A percentile compares a stretch with the other conserved stretches of the same genome.
phyloP scores from a whole-genome alignment of 1,140 invertebrate species.

The Helicoverpa armigera region DNA sequence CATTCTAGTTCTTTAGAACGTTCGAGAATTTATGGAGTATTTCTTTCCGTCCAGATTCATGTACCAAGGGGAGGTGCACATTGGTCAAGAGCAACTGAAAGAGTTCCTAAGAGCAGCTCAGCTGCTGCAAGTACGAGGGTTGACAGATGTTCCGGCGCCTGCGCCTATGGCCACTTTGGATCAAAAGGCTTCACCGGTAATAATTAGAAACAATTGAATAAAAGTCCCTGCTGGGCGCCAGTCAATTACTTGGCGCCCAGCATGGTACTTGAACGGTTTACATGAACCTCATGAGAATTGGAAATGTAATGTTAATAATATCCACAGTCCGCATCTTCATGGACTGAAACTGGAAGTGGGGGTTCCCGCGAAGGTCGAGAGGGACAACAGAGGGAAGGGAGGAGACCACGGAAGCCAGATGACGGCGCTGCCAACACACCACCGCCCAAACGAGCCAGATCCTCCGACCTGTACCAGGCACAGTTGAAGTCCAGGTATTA shows the following conservation, averaged over 20 bases:
- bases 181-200: slow-evolving; percentile 83
- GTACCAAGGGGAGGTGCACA: slow-evolving; percentile 98
- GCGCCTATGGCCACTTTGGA: slow-evolving; percentile 85
- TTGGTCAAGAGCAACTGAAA: slow-evolving; percentile 95
- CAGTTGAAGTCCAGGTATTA: slow-evolving; percentile 85
- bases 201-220: slow-evolving; percentile 33
- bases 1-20: background rate
- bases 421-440: slow-evolving; percentile 85
- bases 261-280: background rate
- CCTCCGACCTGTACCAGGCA: slow-evolving; percentile 88
- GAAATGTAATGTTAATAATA: background rate
- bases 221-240: slow-evolving; percentile 8
- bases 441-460: slow-evolving; percentile 88
- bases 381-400: slow-evolving; percentile 68
- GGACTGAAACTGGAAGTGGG: slow-evolving; percentile 80
- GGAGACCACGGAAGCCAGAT: slow-evolving; percentile 75
- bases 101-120: slow-evolving; percentile 96
- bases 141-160: slow-evolving; percentile 93
- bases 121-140: slow-evolving; percentile 95
- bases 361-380: slow-evolving; percentile 75
- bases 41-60: slow-evolving; percentile 90
- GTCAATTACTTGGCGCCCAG: background rate
- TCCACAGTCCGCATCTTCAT: slow-evolving; percentile 78
- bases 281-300: background rate
- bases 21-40: background rate